Base-by-base conservation (phyloP, 2,113 vertebrate genomes). In the Periophthalmodon schlosseri region DNA sequence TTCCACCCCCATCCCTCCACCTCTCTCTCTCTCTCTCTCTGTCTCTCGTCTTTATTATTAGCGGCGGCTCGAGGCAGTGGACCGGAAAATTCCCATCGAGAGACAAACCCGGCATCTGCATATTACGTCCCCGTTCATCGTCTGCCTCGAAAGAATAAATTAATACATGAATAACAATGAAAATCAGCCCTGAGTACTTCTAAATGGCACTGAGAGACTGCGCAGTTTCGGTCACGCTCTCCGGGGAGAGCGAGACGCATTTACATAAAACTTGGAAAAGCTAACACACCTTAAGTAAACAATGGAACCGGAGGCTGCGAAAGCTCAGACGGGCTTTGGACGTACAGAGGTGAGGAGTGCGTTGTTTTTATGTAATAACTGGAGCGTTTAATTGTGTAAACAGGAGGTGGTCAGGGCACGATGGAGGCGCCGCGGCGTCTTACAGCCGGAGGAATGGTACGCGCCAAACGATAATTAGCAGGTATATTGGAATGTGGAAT, bases 141-240 rank as follows among this genome's bases (percentile, higher is more conserved):
- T 85, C 89, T 87, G 89, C 89, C 86, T 82, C 74, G 82, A 89
- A 78, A 69, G 89, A 91, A 93, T 93, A 93, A 91, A 92, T 92
- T 92, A 93, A 92, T 92, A 90, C 88, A 93, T 90, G 91, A 89
- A 91, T 92, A 91, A 91, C 87, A 92, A 93, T 91, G 90, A 91
- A 88, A 91, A 91, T 87, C 85, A 89, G 76, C 79, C 81, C 74
- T 79, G 83, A 87, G 75, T 79, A 16, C 64, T 75, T 78, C 77
- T 88, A 89, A 88, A 88, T 79, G 79, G 77, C 82, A 77, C 3
- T 16, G 70, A 75, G 83, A 76, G 80, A 77, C 71, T 56, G 69
- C 79, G 39, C n/a, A 49, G 66, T 68, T 81, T 72, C 46, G 56
- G 56, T 54, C 64, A 15, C 15, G 54, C 78, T 78, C 80, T 44